Percentiles rank a stretch among this genome's conserved stretches.
These are phyloP conservation scores for Distichodus sexfasciatus DNA, from an alignment of 2,797 vertebrate genomes.

Conservation along the genomic window DNA sequence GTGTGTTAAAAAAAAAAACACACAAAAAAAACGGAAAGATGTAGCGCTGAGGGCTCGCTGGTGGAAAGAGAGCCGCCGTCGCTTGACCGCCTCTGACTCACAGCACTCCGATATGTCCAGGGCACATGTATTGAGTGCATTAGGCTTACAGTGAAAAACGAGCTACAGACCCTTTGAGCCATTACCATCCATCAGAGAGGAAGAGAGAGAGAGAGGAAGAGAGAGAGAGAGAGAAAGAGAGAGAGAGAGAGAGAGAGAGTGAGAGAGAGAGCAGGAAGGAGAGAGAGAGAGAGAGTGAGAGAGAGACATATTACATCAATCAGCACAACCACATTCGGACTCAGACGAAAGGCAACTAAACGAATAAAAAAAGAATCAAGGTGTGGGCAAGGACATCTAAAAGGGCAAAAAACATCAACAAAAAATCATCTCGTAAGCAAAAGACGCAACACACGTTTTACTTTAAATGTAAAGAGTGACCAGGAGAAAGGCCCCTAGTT, in stretches of 20 bases:
- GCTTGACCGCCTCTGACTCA: slow-evolving; percentile 1
- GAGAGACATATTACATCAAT: background rate
- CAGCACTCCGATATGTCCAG: slow-evolving; percentile 31
- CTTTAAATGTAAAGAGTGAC: too few species aligned
- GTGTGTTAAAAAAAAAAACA: slow-evolving; percentile 13
- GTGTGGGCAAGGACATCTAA: background rate
- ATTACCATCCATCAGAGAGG: slow-evolving; percentile 37
- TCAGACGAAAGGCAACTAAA: background rate
- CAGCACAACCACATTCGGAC: background rate
- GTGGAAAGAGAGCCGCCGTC: slow-evolving; percentile 5
- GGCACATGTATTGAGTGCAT: slow-evolving; percentile 41
- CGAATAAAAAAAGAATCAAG: background rate
- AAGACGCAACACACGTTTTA: too few species aligned
- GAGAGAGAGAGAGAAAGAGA: slow-evolving; percentile 6
- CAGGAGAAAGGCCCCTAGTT: too few species aligned
- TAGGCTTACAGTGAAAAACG: slow-evolving; percentile 36
- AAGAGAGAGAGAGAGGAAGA: slow-evolving; percentile 2
- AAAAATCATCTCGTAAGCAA: too few species aligned
- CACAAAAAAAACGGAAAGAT: slow-evolving; percentile 23
- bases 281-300: background rate
- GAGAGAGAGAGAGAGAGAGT: background rate
- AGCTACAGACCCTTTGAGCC: slow-evolving; percentile 15
- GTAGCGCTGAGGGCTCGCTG: slow-evolving; percentile 31
- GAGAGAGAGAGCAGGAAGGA: background rate
- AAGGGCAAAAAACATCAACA: too few species aligned